Evolutionary conservation across 2,888 invertebrate species (phyloP), one percentile per base, ranked within the genome.

Genomic region (Leucoptera coffeella): DNA sequence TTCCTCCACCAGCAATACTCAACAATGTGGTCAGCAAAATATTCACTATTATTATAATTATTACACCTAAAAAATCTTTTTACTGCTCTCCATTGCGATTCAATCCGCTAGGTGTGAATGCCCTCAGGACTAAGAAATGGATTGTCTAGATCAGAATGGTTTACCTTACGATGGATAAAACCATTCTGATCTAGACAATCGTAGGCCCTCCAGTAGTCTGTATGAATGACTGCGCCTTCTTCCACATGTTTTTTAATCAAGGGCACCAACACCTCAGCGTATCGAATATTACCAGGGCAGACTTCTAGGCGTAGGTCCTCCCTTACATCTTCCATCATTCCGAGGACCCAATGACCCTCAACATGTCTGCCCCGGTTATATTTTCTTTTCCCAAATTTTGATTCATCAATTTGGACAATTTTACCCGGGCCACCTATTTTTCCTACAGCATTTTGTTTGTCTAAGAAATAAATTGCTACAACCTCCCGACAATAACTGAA

Each of bases 281-380:
- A 26, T 4, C 38, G 29, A 1, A 28, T 27, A 32, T 41, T 40
- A n/a, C n/a, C 32, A 8, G 39, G 40, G 30, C 42, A 42, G 20
- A 42, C 34, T 32, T 43, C 40, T 8, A 45, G 13, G 1, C 42
- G 20, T 1, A 43, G 20, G 12, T 43, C 42, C 4, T 43, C 36
- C 14, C 21, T 33, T 1, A 36, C 33, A 31, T 41, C 36, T 17
- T 41, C 37, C 1, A 42, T 39, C 29, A 41, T 32, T 2, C 42
- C 38, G 1, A 42, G 4, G 1, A 40, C 35, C 39, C 39, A 38
- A 12, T 35, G 35, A 2, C 34, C 35, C 30, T 36, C 30, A 2
- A 27, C 8, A 2, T 12, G 15, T n/a, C 22, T 8, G 7, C 30
- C 30, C 15, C 23, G 14, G 23, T 27, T 30, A 17, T 28, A 36